These are phyloP conservation scores for Atractosteus spatula DNA, from an alignment of 2,113 vertebrate genomes.

Conservation along the genomic window DNA sequence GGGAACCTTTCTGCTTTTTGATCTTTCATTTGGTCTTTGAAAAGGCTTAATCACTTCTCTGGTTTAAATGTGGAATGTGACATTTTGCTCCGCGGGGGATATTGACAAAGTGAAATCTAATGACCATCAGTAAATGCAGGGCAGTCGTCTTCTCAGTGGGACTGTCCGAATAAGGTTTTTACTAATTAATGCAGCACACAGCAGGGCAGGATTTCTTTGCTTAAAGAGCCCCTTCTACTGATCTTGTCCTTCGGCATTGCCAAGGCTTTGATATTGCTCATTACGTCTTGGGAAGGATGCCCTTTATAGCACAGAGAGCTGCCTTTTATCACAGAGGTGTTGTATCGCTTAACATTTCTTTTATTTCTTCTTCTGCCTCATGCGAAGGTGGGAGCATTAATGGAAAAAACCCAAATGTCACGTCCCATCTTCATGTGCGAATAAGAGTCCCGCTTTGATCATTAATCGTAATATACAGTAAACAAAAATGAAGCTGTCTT, in stretches of 20 bases:
- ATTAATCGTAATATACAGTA: too few species aligned
- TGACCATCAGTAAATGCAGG: constrained; percentile 30
- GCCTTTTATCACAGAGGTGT: constrained; percentile 35
- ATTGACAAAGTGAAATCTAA: constrained; percentile 11
- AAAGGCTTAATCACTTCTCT: constrained; percentile 24
- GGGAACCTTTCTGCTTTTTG: neutral
- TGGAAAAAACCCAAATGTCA: too few species aligned
- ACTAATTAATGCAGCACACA: constrained; percentile 43
- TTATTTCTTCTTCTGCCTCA: constrained; percentile 12
- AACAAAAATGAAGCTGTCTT: too few species aligned
- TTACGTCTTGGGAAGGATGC: constrained; percentile 26
- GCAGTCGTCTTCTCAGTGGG: constrained; percentile 26
- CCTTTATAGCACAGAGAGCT: constrained; percentile 33
- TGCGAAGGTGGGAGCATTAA: neutral
- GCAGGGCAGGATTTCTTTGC: constrained; percentile 27
- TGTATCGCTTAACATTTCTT: constrained; percentile 28
- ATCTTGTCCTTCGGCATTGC: neutral
- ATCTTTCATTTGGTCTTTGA: neutral
- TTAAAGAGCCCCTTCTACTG: constrained; percentile 6
- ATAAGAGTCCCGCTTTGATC: too few species aligned
- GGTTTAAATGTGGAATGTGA: constrained; percentile 24
- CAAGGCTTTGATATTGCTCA: constrained; percentile 33
- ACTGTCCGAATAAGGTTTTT: constrained; percentile 35
- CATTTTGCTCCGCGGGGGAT: constrained; percentile 30
- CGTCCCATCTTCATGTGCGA: too few species aligned